Percentiles rank a stretch among this genome's conserved stretches.
Evolutionary conservation across 2,888 invertebrate species (phyloP).

Genomic region (Pandemis corylana): DNA sequence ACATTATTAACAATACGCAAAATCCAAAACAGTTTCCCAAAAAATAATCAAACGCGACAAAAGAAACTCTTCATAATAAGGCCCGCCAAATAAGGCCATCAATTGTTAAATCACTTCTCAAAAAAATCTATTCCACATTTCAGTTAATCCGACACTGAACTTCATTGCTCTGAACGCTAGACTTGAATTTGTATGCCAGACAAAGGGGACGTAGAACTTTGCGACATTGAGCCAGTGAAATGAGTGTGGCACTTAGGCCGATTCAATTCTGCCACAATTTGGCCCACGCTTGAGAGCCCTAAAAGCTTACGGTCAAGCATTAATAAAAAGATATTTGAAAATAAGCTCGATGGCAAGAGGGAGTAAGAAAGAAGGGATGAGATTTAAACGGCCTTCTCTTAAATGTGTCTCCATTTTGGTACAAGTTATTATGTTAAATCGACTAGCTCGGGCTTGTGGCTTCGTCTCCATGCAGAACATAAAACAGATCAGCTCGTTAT

Average conservation of each 20-base stretch:
- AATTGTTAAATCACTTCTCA: not conserved
- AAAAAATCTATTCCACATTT: not conserved
- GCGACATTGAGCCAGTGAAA: not conserved
- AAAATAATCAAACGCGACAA: conserved; percentile 14
- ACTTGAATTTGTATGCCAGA: not conserved
- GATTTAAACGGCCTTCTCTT: not conserved
- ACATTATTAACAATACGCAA: not conserved
- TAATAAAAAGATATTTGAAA: conserved; percentile 54
- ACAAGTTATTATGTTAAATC: no score
- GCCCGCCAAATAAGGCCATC: not conserved
- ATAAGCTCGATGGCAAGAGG: conserved; percentile 27
- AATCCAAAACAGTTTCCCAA: conserved; percentile 2
- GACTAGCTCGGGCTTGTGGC: no score
- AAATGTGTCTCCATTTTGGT: not conserved
- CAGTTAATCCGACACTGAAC: not conserved
- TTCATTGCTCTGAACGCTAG: not conserved
- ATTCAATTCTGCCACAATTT: conserved; percentile 36
- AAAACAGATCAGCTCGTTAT: no score
- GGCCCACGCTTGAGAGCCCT: conserved; percentile 53
- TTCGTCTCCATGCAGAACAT: no score
- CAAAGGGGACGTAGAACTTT: not conserved
- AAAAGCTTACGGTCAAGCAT: conserved; percentile 61
- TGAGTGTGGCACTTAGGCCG: conserved; percentile 27
- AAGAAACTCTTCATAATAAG: not conserved
- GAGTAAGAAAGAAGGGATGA: conserved; percentile 25